Base-by-base conservation (phyloP, 1,140 invertebrate genomes). In the Meteorus sp. region DNA sequence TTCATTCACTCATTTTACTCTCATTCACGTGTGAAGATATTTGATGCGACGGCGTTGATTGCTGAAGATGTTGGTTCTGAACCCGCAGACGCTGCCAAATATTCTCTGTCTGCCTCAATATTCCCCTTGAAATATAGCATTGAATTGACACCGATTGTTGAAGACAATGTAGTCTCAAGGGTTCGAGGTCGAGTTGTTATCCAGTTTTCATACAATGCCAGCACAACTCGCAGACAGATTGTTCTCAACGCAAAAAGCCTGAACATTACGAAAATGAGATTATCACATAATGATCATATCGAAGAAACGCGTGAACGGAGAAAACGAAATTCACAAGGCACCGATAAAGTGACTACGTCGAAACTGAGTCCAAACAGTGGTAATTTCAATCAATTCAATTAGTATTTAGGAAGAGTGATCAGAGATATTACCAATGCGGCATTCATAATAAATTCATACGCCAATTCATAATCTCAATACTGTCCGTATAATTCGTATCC, bases 41-140 rank as follows among this genome's bases (percentile, higher is more conserved):
- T 61, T 22, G 69, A 73, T 37, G 48, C 65, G 1, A 37, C 69
- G 43, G 67, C 61, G 1, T 58, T 74, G 17, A 60, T 67, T 23
- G 48, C 58, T 17, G 60, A 66, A 15, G 63, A 63, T 13, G 61
- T 62, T 23, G 66, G 66, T 1, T 61, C 59, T 1, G 64, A 66
- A 11, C 11, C 61, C 7, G 59, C 56, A 0, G 44, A 37, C 9
- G 48, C 63, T n/a, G 60, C 53, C 0, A 66, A 64, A 35, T 66
- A 44, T 53, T 25, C 51, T 6, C 58, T 73, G 9, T 66, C 72
- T 0, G 29, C 61, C 25, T 60, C 39, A 11, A 37, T 77, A 29
- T 55, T 57, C 44, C 73, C 75, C 5, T 39, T 44, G 17, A 63
- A 59, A n/a, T 77, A 77, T 61, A 33, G 39, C 0, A 56, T 77